phyloP scores from a whole-genome alignment of 2,113 vertebrate species.

The Poeciliopsis prolifica region DNA sequence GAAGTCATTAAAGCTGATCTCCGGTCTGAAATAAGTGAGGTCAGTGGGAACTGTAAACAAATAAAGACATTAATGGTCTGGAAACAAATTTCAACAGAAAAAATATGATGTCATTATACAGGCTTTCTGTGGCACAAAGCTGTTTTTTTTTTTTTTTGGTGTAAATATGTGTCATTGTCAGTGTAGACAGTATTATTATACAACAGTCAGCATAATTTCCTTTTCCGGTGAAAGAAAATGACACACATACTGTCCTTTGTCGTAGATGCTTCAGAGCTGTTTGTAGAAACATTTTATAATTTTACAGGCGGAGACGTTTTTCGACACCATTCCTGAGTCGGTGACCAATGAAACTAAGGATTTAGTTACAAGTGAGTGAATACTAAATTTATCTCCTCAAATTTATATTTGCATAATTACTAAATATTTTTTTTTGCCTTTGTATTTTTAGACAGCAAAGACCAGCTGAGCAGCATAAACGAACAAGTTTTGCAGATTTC shows the following conservation, averaged over 20 bases:
- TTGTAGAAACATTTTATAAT: conserved; percentile 2
- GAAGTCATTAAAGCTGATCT: conserved; percentile 56
- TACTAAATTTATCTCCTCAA: neutral
- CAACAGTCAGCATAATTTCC: no score
- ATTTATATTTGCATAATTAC: neutral
- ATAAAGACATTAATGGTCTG: neutral
- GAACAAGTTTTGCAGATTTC: conserved; percentile 59
- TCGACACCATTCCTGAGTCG: conserved; percentile 58
- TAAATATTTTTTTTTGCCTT: conserved; percentile 2
- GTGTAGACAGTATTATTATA: no score
- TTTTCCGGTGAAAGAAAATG: neutral
- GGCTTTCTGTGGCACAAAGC: no score
- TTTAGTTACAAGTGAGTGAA: conserved; percentile 78
- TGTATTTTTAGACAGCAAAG: conserved; percentile 66
- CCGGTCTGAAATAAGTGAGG: conserved; percentile 50
- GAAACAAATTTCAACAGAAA: conserved; percentile 4
- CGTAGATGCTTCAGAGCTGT: neutral
- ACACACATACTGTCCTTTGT: neutral
- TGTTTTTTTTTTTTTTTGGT: neutral
- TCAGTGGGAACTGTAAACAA: conserved; percentile 24
- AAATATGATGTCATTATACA: neutral
- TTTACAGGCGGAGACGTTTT: conserved; percentile 70
- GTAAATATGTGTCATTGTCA: no score
- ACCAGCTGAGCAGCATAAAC: conserved; percentile 60
- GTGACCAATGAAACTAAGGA: conserved; percentile 74